Conservation (phyloP, 2,797 vertebrate species). For the Australoheros facetus region DNA sequence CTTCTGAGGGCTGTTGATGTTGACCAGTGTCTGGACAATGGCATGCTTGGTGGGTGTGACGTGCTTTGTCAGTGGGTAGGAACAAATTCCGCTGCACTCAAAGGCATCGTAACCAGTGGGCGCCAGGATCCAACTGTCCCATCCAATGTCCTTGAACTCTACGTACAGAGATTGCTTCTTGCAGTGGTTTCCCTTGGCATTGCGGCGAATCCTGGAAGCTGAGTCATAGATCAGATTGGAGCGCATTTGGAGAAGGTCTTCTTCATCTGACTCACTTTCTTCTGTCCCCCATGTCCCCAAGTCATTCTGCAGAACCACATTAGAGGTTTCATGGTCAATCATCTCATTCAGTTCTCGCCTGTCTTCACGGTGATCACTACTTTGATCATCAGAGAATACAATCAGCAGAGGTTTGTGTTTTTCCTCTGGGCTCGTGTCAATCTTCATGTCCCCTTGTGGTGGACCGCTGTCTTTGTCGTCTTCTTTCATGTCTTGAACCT, state of each 20-base stretch:
- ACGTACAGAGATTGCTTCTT: conserved; percentile 93
- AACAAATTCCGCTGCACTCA: conserved; percentile 90
- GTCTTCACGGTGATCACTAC: conserved; percentile 87
- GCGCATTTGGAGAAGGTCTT: conserved; percentile 92
- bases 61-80: conserved; percentile 92
- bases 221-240: conserved; percentile 97
- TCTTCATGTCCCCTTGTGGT: conserved; percentile 83
- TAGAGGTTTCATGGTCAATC: conserved; percentile 89
- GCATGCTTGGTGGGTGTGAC: conserved; percentile 97
- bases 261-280: conserved; percentile 84
- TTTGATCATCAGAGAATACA: conserved; percentile 96
- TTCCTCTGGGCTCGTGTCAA: conserved; percentile 87
- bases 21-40: conserved; percentile 93
- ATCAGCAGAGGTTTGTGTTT: conserved; percentile 93
- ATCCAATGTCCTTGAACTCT: conserved; percentile 98
- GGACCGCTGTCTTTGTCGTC: conserved; percentile 42
- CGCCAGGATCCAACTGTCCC: conserved; percentile 98
- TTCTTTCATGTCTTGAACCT: conserved; percentile 20
- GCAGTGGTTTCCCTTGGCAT: conserved; percentile 94
- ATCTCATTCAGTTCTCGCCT: conserved; percentile 92
- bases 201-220: conserved; percentile 90
- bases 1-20: conserved; percentile 92
- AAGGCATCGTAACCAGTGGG: conserved; percentile 93
- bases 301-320: conserved; percentile 76
- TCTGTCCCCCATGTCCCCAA: conserved; percentile 72